Base-by-base conservation (phyloP, 2,113 vertebrate species). In the Pycnonotus jocosus region DNA sequence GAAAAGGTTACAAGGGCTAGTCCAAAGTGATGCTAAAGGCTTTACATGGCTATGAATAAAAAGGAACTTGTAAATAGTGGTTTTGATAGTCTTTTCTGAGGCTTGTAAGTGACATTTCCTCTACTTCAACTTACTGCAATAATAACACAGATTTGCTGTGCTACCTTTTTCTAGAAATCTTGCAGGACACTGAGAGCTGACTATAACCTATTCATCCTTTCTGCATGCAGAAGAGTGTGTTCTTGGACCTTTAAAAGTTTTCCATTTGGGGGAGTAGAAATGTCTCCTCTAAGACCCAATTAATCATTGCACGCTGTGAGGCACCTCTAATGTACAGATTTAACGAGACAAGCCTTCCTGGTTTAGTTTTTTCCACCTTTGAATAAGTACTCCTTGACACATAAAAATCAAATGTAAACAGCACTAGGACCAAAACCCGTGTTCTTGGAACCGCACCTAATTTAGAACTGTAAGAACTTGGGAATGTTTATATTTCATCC, bases 401-500 rank as follows among this genome's bases (percentile, higher is more conserved):
- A 94, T 65, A 86, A 90, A 97, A 96, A 97, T 96, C 96, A 95
- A 98, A 97, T 90, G 90, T 87, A 93, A 97, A 91, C 65, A 89
- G 42, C 78, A 5, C 93, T 95, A 96, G 92, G 91, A 96, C 96
- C 95, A 95, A 96, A 83, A 69, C 74, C 77, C 57, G 15, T 86
- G 89, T 96, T 96, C 77, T 77, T 65, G 96, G 95, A 96, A 95
- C 90, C 71, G 91, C 93, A 96, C 95, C 97, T 93, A 95, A 95
- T 96, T 95, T 91, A 93, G 60, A 96, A 92, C 88, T 62, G 93
- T 90, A 93, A 92, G 96, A 96, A 98, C 94, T 97, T 95, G 94
- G 96, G 96, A 97, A 96, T 95, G 96, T 96, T 96, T 94, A 95
- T 92, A 96, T 96, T 96, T 97, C 84, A 81, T 95, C 94, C 95